Base-by-base conservation (phyloP, 2,113 vertebrate species). In the Marcusenius ussheri region DNA sequence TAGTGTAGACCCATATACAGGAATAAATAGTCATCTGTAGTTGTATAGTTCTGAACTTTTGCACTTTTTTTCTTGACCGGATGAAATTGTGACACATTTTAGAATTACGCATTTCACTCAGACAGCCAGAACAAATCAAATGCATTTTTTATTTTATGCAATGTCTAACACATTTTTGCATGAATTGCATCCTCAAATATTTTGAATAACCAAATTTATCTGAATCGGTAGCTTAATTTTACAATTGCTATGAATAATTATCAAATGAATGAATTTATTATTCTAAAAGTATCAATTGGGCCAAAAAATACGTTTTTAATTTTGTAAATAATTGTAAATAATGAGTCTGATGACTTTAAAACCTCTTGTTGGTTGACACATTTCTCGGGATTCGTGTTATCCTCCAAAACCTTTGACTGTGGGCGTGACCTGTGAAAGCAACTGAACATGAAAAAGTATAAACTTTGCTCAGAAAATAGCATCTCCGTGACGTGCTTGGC, bases 401-500 rank as follows among this genome's bases (percentile, higher is more conserved):
- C 49, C 85, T 87, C 45, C 27, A 58, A 88, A 56, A 88, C 49
- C 35, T 51, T 7, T 88, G 53, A 35, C 50, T 58, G 87, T 88
- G 87, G 87, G 87, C 53, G 87, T 62, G 87, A 88, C 50, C 87
- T 87, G 46, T 5, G 45, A 50, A 87, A 53, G 19, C 24, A n/a
- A 17, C 49, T 8, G 51, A 88, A 39, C 87, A 5, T 31, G 87
- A 42, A 19, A 42, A 53, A 35, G 87, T 62, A 58, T 88, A 88
- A 58, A 53, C 35, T 53, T 88, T 88, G 50, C 19, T 10, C 31
- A 35, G 87, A 88, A 88, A 88, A 58, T 35, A 27, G 50, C 31
- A 53, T 58, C 49, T 31, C 15, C 27, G 24, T 47, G 85, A 46
- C 27, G 27, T 70, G 62, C 62, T 31, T 70, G n/a, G 10, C 62